phyloP scores from a whole-genome alignment of 2,797 vertebrate genomes.

The Squalus acanthias region DNA sequence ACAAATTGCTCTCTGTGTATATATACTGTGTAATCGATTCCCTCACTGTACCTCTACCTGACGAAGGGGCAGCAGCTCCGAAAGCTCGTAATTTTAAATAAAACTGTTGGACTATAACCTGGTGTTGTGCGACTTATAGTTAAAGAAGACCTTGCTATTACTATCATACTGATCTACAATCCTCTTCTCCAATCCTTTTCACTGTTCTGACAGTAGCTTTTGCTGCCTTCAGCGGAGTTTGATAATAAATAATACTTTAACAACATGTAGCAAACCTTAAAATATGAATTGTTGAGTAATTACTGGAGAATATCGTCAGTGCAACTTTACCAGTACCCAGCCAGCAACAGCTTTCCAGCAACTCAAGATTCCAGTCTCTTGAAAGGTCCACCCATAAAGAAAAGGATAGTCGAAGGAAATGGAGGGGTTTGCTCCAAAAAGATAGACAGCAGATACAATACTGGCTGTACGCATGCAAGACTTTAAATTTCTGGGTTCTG shows the following conservation, averaged over 20 bases:
- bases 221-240: not conserved
- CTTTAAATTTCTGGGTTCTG: not conserved
- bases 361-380: not conserved
- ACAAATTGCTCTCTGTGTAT: too few species aligned
- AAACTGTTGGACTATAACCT: too few species aligned
- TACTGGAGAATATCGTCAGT: not conserved
- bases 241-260: not conserved
- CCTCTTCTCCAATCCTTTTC: not conserved
- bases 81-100: too few species aligned
- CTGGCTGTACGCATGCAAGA: not conserved
- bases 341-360: not conserved
- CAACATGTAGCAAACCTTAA: not conserved
- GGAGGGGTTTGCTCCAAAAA: not conserved
- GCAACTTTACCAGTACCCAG: not conserved
- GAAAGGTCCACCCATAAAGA: not conserved
- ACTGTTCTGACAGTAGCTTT: not conserved
- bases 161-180: too few species aligned
- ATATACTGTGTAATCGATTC: too few species aligned
- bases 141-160: not conserved
- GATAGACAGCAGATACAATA: not conserved
- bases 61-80: too few species aligned
- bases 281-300: too few species aligned
- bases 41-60: too few species aligned
- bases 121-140: not conserved
- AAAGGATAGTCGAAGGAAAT: not conserved